Evolutionary conservation across 2,797 vertebrate genomes (phyloP).

Genomic region (Etheostoma perlongum): DNA sequence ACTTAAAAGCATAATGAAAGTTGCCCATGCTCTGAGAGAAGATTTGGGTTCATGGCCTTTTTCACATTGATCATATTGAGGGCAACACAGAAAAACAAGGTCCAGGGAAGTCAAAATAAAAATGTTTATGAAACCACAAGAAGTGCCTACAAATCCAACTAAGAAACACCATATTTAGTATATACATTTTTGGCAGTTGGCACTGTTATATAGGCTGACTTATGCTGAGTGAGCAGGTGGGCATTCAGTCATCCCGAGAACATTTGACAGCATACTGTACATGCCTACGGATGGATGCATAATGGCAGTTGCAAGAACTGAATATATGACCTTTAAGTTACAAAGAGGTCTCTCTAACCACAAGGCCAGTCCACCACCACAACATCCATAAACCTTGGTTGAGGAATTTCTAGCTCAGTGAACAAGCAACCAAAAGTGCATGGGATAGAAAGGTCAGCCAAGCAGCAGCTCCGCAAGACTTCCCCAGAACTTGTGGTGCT

Average conservation of each 20-base stretch:
- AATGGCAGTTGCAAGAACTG: conserved; percentile 49
- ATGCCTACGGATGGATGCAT: conserved; percentile 67
- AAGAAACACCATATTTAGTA: conserved; percentile 54
- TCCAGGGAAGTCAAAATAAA: conserved; percentile 22
- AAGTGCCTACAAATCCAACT: conserved; percentile 33
- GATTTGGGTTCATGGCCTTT: conserved; percentile 37
- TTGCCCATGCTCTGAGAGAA: conserved; percentile 1
- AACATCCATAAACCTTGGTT: conserved; percentile 54
- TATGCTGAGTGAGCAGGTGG: conserved; percentile 46
- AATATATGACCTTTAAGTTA: conserved; percentile 62
- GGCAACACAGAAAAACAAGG: conserved; percentile 41
- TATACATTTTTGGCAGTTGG: conserved; percentile 34
- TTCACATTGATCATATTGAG: conserved; percentile 37
- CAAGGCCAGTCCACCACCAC: conserved; percentile 18
- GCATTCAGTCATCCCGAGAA: conserved; percentile 42
- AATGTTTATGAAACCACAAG: conserved; percentile 26
- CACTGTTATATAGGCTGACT: conserved; percentile 24
- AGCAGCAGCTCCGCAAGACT: conserved; percentile 36
- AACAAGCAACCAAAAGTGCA: conserved; percentile 48
- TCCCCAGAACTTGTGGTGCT: conserved; percentile 34
- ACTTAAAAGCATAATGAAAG: conserved; percentile 28
- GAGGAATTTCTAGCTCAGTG: conserved; percentile 55
- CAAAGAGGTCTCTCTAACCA: conserved; percentile 42
- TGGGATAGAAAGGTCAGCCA: conserved; percentile 52
- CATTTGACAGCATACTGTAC: conserved; percentile 29